Percentiles rank a stretch among this genome's conserved stretches.
Evolutionary conservation across 2,113 vertebrate genomes (phyloP).

Genomic region (Meles meles): DNA sequence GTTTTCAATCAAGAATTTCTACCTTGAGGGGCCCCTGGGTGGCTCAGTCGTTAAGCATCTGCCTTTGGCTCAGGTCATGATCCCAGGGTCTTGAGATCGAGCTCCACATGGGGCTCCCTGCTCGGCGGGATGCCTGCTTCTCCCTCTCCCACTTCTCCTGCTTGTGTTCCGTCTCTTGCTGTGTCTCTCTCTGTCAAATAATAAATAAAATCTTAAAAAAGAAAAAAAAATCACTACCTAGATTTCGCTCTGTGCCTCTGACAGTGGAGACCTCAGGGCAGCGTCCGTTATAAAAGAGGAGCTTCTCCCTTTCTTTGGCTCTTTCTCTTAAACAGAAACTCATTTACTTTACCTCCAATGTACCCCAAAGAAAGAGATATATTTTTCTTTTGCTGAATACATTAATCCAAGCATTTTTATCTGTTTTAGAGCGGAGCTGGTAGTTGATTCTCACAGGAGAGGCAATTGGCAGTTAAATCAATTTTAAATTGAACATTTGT

Average conservation of each 20-base stretch:
- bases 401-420: neutral
- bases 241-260: neutral
- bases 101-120: too few relatives aligned
- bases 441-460: constrained; percentile 48
- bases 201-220: too few relatives aligned
- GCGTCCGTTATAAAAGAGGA: neutral
- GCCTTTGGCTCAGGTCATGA: too few relatives aligned
- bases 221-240: neutral
- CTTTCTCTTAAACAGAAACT: neutral
- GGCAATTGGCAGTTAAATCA: constrained; percentile 42
- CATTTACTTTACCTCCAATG: constrained; percentile 17
- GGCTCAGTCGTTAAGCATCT: too few relatives aligned
- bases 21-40: neutral
- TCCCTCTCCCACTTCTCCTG: too few relatives aligned
- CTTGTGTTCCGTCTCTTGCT: too few relatives aligned
- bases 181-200: too few relatives aligned
- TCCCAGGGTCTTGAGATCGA: too few relatives aligned
- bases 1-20: constrained; percentile 47
- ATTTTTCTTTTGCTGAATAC: neutral
- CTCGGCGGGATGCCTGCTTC: too few relatives aligned
- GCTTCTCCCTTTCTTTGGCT: neutral
- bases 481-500: constrained; percentile 60
- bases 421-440: constrained; percentile 57
- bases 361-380: neutral
- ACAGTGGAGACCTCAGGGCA: neutral